Conservation (phyloP, 2,797 vertebrate genomes). For the Prionace glauca region DNA sequence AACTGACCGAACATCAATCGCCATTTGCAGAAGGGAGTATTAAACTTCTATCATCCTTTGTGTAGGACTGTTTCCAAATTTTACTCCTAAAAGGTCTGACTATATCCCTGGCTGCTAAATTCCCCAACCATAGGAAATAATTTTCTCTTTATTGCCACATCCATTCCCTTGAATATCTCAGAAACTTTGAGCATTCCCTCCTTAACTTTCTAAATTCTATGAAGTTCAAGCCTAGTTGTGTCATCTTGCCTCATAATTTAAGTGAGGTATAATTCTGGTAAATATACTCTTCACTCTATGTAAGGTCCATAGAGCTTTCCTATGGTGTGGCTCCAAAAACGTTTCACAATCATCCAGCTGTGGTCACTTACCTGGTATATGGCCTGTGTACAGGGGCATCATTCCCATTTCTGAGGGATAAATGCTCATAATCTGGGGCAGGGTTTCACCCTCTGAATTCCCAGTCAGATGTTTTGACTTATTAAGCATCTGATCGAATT, state of each 20-base stretch:
- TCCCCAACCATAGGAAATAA: not conserved
- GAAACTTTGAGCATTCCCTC: not conserved
- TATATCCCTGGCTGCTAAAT: not conserved
- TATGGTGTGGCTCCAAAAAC: not conserved
- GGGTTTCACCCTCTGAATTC: not conserved
- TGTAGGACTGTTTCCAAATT: not conserved
- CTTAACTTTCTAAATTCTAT: not conserved
- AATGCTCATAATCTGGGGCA: constrained; percentile 44
- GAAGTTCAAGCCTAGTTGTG: no score
- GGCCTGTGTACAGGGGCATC: constrained; percentile 63
- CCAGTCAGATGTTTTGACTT: not conserved
- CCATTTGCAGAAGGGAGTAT: not conserved
- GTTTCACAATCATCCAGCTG: not conserved
- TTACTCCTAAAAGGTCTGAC: not conserved
- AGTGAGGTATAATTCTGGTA: not conserved
- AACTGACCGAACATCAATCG: not conserved
- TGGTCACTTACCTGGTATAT: constrained; percentile 62
- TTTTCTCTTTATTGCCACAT: not conserved
- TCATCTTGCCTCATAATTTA: not conserved
- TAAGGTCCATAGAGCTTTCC: no score
- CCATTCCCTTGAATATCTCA: not conserved
- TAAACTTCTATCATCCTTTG: not conserved
- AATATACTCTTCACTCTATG: no score
- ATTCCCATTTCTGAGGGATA: constrained; percentile 53
- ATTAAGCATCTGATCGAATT: constrained; percentile 49